A percentile compares a stretch with the other conserved stretches of the same genome.
Evolutionary conservation across 2,888 invertebrate genomes (phyloP).

Genomic region (Stenolophus ochropezus): DNA sequence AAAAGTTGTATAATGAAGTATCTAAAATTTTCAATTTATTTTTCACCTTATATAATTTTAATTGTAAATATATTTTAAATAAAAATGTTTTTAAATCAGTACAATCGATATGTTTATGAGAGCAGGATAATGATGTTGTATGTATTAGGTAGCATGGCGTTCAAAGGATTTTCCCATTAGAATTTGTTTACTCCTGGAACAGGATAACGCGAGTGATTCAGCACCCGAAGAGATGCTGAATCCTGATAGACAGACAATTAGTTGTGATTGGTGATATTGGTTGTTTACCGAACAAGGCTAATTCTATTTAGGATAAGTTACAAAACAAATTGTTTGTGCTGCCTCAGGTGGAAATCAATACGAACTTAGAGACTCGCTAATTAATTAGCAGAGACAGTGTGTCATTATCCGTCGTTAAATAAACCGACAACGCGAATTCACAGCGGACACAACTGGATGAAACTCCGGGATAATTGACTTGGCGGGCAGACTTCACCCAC

Average conservation of each 20-base stretch:
- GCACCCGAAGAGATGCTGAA: not conserved
- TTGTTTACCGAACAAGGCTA: slow-evolving; percentile 13
- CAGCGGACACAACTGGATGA: not conserved
- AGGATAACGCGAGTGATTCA: not conserved
- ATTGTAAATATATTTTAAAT: no score
- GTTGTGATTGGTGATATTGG: not conserved
- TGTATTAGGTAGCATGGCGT: no score
- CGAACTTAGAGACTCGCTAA: slow-evolving; percentile 42
- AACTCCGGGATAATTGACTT: not conserved
- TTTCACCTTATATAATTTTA: no score
- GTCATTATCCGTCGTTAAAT: slow-evolving; percentile 53
- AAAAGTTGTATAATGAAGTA: no score
- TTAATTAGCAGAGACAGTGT: slow-evolving; percentile 45
- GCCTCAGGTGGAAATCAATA: slow-evolving; percentile 45
- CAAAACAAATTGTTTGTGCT: slow-evolving; percentile 40
- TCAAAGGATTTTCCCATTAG: not conserved
- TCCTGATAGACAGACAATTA: not conserved
- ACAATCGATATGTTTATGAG: no score
- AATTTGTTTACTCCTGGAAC: not conserved
- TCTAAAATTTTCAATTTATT: no score
- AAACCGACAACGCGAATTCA: slow-evolving; percentile 15
- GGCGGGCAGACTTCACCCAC: not conserved
- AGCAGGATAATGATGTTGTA: no score
- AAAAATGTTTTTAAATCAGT: no score
- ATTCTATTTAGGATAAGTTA: slow-evolving; percentile 34